Conservation (phyloP, 2,888 invertebrate species). For the Drosophila flavopinicola region DNA sequence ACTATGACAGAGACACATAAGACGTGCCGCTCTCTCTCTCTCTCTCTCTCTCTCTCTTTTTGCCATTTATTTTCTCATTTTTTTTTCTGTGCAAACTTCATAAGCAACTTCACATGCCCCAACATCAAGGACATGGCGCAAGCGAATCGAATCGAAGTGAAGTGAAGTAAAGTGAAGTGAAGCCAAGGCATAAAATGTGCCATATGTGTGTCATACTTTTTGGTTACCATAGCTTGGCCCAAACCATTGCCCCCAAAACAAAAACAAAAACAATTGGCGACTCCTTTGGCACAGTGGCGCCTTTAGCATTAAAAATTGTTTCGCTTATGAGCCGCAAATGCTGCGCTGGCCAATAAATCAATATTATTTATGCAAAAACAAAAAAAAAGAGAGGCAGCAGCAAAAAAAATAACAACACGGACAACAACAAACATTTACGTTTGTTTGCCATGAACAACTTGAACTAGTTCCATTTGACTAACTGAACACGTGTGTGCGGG, state of each 20-base stretch:
- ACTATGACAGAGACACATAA: conserved; percentile 21
- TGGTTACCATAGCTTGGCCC: conserved; percentile 48
- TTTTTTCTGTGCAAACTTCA: not conserved
- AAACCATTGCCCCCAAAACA: not conserved
- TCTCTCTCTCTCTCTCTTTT: not conserved
- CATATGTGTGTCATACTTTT: conserved; percentile 71
- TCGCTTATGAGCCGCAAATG: conserved; percentile 74
- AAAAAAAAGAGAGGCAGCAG: conserved; percentile 23
- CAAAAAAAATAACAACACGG: conserved; percentile 30
- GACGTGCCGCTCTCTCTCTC: not conserved
- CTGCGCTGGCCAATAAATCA: conserved; percentile 77
- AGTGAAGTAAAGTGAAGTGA: conserved; percentile 30
- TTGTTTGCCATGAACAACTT: conserved; percentile 65
- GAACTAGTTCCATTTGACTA: conserved; percentile 53
- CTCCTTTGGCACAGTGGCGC: conserved; percentile 33
- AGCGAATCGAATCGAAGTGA: conserved; percentile 24
- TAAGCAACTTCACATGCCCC: conserved; percentile 20
- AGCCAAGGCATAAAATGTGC: conserved; percentile 52
- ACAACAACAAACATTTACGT: conserved; percentile 55
- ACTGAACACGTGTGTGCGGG: not conserved
- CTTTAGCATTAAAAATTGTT: conserved; percentile 72
- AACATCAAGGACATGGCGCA: conserved; percentile 27
- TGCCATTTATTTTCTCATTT: not conserved
- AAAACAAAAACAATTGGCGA: not conserved
- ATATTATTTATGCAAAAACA: conserved; percentile 80